Conservation (phyloP, 1,140 invertebrate species). For the Diorhabda sublineata region DNA sequence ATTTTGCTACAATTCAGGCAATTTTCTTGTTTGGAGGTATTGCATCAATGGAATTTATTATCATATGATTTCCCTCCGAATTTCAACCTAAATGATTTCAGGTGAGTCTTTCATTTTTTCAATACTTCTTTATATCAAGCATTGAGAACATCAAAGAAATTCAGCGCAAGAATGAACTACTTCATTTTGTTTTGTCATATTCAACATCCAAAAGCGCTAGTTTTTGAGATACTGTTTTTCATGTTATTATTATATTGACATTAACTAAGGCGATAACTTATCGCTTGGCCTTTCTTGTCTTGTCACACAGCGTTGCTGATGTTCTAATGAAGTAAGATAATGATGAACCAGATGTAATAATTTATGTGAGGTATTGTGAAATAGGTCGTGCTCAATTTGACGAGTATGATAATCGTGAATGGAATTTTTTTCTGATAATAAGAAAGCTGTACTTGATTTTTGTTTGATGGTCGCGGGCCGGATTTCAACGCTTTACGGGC, state of each 20-base stretch:
- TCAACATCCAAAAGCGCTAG: no score
- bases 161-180: neutral
- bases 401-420: no score
- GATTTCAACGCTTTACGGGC: no score
- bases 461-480: no score
- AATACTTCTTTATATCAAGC: neutral
- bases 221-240: no score
- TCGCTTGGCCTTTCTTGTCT: neutral
- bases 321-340: neutral
- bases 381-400: neutral
- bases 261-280: no score
- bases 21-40: constrained; percentile 54
- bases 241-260: no score
- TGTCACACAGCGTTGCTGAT: neutral
- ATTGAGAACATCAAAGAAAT: neutral
- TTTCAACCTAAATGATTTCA: constrained; percentile 34
- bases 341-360: neutral
- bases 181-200: no score
- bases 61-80: constrained; percentile 65
- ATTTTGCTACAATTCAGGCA: neutral
- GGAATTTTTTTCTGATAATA: no score
- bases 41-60: constrained; percentile 69
- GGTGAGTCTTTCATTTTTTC: constrained; percentile 26
- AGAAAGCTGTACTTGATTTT: no score
- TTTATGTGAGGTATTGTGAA: neutral